Conservation (phyloP, 1,140 invertebrate species). For the Bradysia coprophila region DNA sequence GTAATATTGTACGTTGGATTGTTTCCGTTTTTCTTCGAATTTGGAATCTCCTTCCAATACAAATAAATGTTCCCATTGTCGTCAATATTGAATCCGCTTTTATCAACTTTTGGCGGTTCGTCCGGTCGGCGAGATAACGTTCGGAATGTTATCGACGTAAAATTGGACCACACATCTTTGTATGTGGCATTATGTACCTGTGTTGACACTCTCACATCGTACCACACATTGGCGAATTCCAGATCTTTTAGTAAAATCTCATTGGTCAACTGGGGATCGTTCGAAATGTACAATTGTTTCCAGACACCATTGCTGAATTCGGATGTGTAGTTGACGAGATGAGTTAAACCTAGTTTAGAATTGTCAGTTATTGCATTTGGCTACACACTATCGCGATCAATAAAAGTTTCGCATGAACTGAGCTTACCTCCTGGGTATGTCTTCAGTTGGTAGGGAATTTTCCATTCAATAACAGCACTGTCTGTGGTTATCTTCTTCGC, state of each 20-base stretch:
- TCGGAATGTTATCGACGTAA: constrained; percentile 30
- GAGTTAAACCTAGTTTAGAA: constrained; percentile 15
- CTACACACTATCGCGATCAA: neutral
- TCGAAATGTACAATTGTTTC: too few relatives aligned
- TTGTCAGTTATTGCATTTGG: constrained; percentile 2
- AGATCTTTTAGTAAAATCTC: constrained; percentile 35
- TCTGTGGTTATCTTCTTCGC: constrained; percentile 31
- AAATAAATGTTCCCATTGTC: constrained; percentile 34
- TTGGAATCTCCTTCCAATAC: constrained; percentile 47
- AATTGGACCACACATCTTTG: constrained; percentile 40
- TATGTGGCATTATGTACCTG: constrained; percentile 29
- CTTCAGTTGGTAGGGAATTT: constrained; percentile 31
- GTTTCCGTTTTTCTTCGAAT: constrained; percentile 36
- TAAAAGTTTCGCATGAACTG: neutral
- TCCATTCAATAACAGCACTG: constrained; percentile 37
- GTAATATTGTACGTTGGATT: constrained; percentile 29
- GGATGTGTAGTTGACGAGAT: too few relatives aligned
- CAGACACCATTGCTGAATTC: too few relatives aligned
- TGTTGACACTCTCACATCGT: constrained; percentile 45
- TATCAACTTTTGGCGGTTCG: constrained; percentile 35
- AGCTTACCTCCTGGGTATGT: constrained; percentile 25
- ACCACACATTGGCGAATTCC: constrained; percentile 40
- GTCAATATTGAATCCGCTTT: constrained; percentile 42
- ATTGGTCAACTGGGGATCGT: too few relatives aligned
- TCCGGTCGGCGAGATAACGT: constrained; percentile 37